phyloP scores from a whole-genome alignment of 2,797 vertebrate species.

The Enteromius paludinosus region DNA sequence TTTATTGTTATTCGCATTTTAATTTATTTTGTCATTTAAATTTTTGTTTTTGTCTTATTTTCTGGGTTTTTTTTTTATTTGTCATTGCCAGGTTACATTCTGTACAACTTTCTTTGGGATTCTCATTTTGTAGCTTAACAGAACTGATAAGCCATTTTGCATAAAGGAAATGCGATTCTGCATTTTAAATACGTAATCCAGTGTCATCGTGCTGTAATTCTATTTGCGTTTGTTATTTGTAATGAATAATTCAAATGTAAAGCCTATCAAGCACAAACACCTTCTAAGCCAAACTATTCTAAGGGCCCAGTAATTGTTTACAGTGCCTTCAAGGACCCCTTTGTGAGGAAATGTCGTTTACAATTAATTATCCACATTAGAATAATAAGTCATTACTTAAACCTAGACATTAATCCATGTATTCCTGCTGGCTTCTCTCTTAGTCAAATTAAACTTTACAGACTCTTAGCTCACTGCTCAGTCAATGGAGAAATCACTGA shows the following conservation, averaged over 20 bases:
- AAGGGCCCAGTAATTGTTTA: constrained; percentile 71
- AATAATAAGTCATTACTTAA: constrained; percentile 64
- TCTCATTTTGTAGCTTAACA: constrained; percentile 15
- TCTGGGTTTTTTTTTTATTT: not conserved
- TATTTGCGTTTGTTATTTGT: constrained; percentile 66
- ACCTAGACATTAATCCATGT: constrained; percentile 63
- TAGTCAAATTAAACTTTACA: constrained; percentile 53
- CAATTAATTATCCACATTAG: constrained; percentile 72
- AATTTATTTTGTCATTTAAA: too few relatives aligned
- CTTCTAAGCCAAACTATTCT: constrained; percentile 67
- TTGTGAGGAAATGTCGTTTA: constrained; percentile 56
- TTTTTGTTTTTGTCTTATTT: too few relatives aligned
- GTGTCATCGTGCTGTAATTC: constrained; percentile 54
- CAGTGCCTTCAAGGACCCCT: constrained; percentile 62
- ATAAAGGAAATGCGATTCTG: constrained; percentile 48
- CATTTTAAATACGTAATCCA: constrained; percentile 52
- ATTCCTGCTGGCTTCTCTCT: constrained; percentile 38
- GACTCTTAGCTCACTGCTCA: constrained; percentile 48
- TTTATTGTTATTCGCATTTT: too few relatives aligned
- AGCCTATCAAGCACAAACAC: constrained; percentile 67
- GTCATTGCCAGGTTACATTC: not conserved
- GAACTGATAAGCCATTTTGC: constrained; percentile 46
- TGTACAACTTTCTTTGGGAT: not conserved
- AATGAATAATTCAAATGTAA: constrained; percentile 69
- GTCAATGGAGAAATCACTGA: constrained; percentile 48